phyloP scores from a whole-genome alignment of 1,140 invertebrate genomes.

The Rhopalosiphum padi region DNA sequence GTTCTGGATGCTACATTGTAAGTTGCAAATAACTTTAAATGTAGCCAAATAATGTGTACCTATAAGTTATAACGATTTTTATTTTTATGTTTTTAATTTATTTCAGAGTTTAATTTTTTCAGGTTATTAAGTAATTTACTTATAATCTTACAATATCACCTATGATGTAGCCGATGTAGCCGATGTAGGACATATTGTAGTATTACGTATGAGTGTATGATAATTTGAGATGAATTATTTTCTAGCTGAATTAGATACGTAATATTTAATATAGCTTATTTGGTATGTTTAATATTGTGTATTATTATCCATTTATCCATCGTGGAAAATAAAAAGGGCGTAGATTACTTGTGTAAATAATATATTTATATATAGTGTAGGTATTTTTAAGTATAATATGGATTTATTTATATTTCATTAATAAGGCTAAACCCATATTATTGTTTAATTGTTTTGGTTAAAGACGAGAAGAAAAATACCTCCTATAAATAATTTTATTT shows the following conservation, averaged over 20 bases:
- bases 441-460: not conserved
- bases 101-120: not conserved
- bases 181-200: not conserved
- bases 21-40: not conserved
- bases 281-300: not conserved
- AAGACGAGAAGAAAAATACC: not conserved
- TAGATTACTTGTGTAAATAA: not conserved
- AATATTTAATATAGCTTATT: too few relatives aligned
- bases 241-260: too few relatives aligned
- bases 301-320: not conserved
- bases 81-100: not conserved
- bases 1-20: not conserved
- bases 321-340: not conserved
- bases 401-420: not conserved
- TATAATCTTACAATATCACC: too few relatives aligned
- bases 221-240: too few relatives aligned
- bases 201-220: too few relatives aligned
- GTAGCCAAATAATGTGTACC: too few relatives aligned
- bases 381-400: not conserved
- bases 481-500: too few relatives aligned
- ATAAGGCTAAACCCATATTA: too few relatives aligned
- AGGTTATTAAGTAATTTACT: too few relatives aligned
- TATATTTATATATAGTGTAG: not conserved
- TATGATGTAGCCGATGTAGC: too few relatives aligned
- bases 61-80: too few relatives aligned